Conservation (phyloP, 2,888 invertebrate species). For the Abscondita cerata region DNA sequence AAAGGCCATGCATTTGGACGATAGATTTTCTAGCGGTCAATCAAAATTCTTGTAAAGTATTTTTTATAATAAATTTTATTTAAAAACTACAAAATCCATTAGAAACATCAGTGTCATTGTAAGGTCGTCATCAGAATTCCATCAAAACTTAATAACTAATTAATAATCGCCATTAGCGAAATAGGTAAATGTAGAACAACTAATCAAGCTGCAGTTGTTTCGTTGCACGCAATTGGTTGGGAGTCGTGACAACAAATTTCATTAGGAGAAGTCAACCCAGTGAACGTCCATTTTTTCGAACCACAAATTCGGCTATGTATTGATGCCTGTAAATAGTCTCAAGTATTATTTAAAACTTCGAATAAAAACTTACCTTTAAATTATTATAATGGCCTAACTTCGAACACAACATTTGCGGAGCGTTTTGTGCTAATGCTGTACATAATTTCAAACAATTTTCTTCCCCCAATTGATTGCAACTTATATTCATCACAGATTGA, state of each 20-base stretch:
- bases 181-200: too few relatives aligned
- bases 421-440: constrained; percentile 61
- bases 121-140: not conserved
- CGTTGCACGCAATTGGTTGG: constrained; percentile 46
- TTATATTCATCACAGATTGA: constrained; percentile 59
- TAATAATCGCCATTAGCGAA: too few relatives aligned
- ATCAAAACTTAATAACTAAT: too few relatives aligned
- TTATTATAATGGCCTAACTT: constrained; percentile 59
- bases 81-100: not conserved
- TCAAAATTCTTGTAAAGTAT: constrained; percentile 70
- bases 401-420: constrained; percentile 61
- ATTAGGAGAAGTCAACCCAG: constrained; percentile 60
- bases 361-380: constrained; percentile 55
- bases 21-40: constrained; percentile 79
- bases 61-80: not conserved
- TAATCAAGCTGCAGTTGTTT: not conserved
- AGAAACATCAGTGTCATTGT: not conserved
- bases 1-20: constrained; percentile 80
- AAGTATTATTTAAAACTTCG: constrained; percentile 1
- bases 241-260: constrained; percentile 61
- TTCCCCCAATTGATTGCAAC: constrained; percentile 60
- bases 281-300: constrained; percentile 58
- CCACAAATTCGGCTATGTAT: constrained; percentile 62
- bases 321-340: constrained; percentile 55
- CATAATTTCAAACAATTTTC: constrained; percentile 61